phyloP scores from a whole-genome alignment of 2,797 vertebrate genomes.

The Helicolenus hilgendorfi region DNA sequence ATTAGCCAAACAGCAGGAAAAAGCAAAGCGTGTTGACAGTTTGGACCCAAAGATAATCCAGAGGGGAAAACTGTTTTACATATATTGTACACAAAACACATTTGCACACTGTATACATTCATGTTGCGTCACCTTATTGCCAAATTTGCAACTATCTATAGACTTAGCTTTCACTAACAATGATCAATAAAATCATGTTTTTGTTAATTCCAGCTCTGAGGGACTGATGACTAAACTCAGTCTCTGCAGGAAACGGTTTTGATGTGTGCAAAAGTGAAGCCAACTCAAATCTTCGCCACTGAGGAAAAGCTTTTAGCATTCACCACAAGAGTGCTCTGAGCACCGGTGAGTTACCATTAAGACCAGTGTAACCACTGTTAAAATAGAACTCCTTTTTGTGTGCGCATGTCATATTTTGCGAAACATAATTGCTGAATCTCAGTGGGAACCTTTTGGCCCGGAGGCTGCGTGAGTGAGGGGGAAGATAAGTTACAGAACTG shows the following conservation, averaged over 20 bases:
- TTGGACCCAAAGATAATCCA: too few species aligned
- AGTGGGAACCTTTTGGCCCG: conserved; percentile 19
- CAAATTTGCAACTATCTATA: too few species aligned
- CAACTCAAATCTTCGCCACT: background rate
- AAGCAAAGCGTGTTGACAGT: too few species aligned
- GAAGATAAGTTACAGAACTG: background rate
- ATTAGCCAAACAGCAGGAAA: too few species aligned
- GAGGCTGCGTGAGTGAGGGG: conserved; percentile 17
- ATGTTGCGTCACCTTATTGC: too few species aligned
- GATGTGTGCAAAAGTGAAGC: background rate
- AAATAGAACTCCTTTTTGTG: background rate
- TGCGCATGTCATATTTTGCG: background rate
- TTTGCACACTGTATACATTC: too few species aligned
- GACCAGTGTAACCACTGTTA: background rate
- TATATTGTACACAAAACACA: too few species aligned
- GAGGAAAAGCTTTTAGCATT: background rate
- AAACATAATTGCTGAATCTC: conserved; percentile 17
- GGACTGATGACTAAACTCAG: background rate
- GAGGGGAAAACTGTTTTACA: too few species aligned
- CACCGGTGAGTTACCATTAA: background rate
- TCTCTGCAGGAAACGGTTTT: background rate
- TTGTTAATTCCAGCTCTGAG: background rate
- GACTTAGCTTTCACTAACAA: background rate
- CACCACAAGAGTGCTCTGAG: background rate
- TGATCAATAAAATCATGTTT: background rate